Percentiles rank a stretch among this genome's conserved stretches.
These are phyloP conservation scores for Drosophila micromelanica DNA, from an alignment of 1,140 invertebrate species.

Conservation along the genomic window DNA sequence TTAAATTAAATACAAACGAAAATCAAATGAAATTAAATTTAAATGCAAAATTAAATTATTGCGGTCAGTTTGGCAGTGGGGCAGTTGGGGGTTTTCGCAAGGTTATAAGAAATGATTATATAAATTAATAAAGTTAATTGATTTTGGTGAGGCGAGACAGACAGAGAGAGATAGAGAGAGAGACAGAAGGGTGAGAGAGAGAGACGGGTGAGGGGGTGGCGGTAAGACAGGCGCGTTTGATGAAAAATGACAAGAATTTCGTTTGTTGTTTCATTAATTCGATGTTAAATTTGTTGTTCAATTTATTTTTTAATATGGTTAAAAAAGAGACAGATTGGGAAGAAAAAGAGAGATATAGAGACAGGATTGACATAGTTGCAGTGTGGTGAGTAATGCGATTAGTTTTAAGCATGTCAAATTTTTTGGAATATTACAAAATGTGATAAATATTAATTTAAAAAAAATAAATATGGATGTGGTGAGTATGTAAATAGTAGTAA, in stretches of 20 bases:
- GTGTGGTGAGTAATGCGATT: slow-evolving; percentile 34
- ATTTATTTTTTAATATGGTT: slow-evolving; percentile 21
- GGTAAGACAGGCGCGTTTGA: slow-evolving; percentile 50
- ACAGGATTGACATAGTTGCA: slow-evolving; percentile 16
- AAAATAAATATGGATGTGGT: neutral
- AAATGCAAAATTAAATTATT: slow-evolving; percentile 29
- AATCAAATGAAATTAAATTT: slow-evolving; percentile 24
- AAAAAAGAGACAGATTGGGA: slow-evolving; percentile 4
- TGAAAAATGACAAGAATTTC: slow-evolving; percentile 68
- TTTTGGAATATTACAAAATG: neutral
- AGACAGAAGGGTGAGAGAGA: neutral
- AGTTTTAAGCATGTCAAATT: neutral
- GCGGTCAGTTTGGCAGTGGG: slow-evolving; percentile 3
- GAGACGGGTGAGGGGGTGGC: slow-evolving; percentile 3
- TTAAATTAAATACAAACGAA: slow-evolving; percentile 14
- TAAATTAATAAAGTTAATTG: slow-evolving; percentile 22
- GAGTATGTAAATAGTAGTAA: neutral
- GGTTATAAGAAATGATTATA: slow-evolving; percentile 26
- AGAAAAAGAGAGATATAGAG: slow-evolving; percentile 22
- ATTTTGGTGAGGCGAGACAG: slow-evolving; percentile 5
- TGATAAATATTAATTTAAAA: neutral
- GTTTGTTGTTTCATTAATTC: slow-evolving; percentile 59
- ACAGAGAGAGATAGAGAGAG: neutral
- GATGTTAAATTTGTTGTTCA: neutral
- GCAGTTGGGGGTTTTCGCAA: slow-evolving; percentile 3